Conservation (phyloP, 1,140 invertebrate genomes). For the Stenopsyche tienmushanensis region DNA sequence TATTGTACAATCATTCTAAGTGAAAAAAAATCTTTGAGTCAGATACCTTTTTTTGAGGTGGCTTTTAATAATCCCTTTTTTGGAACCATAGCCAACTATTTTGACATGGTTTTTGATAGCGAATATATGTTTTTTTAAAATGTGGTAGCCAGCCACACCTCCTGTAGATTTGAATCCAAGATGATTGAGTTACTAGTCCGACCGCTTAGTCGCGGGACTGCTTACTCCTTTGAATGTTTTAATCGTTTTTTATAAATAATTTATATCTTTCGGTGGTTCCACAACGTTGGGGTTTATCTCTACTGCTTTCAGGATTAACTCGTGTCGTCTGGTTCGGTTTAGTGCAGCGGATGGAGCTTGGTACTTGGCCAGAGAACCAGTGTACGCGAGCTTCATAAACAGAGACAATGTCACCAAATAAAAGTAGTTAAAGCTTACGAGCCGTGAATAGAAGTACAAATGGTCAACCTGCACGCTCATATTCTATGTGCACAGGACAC, state of each 20-base stretch:
- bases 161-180: neutral
- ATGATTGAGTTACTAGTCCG: neutral
- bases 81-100: no score
- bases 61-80: no score
- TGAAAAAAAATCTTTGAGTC: no score
- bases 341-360: slow-evolving; percentile 8
- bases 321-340: neutral
- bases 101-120: no score
- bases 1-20: no score
- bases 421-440: slow-evolving; percentile 18
- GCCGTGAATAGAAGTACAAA: slow-evolving; percentile 1
- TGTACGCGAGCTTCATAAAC: neutral
- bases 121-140: no score
- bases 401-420: slow-evolving; percentile 15
- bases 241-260: neutral
- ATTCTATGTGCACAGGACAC: neutral
- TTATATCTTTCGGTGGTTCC: neutral
- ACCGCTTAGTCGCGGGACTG: no score
- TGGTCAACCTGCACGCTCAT: neutral
- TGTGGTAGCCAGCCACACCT: no score
- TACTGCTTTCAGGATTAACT: neutral
- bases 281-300: neutral
- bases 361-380: slow-evolving; percentile 4
- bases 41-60: no score
- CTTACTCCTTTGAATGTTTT: no score